Conservation (phyloP, 2,797 vertebrate species). For the Catharus ustulatus region DNA sequence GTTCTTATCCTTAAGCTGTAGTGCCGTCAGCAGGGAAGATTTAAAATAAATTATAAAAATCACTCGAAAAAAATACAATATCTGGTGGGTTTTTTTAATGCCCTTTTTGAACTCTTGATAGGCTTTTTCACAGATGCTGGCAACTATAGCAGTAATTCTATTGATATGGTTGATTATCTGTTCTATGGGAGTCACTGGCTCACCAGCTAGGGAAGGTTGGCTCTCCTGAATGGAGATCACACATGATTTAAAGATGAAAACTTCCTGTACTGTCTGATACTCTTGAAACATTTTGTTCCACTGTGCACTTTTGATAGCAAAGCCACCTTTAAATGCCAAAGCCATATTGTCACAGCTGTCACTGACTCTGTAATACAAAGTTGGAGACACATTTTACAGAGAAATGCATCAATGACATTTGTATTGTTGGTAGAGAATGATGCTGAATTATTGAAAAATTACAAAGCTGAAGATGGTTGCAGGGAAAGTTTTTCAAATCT, state of each 20-base stretch:
- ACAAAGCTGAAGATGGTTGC: not conserved
- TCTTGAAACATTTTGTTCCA: not conserved
- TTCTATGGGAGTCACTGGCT: not conserved
- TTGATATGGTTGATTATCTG: not conserved
- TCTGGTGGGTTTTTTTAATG: not conserved
- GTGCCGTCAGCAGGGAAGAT: not conserved
- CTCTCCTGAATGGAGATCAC: not conserved
- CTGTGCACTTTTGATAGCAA: not conserved
- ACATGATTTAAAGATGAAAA: not conserved
- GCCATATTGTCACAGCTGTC: not conserved
- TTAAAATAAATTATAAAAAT: not conserved
- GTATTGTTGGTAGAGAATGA: not conserved
- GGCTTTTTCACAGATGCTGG: not conserved
- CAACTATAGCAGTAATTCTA: not conserved
- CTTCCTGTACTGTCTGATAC: not conserved
- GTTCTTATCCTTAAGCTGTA: not conserved
- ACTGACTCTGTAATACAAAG: not conserved
- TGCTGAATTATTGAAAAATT: not conserved
- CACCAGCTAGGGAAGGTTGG: not conserved
- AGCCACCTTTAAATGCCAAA: not conserved
- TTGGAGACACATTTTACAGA: not conserved
- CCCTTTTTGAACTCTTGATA: not conserved
- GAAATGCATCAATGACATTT: not conserved
- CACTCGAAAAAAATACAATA: not conserved
- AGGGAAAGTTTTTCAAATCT: not conserved